Evolutionary conservation across 2,888 invertebrate genomes (phyloP), one percentile per base, ranked within the genome.

Genomic region (Bombylius discolor): DNA sequence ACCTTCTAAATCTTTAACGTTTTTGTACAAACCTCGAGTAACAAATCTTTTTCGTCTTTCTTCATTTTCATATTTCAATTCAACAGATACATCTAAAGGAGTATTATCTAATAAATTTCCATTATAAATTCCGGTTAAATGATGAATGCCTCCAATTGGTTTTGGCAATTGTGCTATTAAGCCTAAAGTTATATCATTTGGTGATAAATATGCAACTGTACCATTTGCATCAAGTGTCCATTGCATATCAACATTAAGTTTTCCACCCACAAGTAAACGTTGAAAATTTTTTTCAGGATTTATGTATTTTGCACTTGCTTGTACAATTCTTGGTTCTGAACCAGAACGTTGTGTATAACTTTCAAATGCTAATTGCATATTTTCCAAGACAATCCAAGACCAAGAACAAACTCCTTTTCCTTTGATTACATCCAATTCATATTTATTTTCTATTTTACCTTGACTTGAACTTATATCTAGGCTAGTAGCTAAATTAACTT

Each of bases 221-320:
- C 77, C 70, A 60, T 80, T 80, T 1, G 75, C 68, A 11, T 73
- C 78, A 7, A 80, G 67, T 68, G 74, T 76, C 83, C 83, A 84
- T 31, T 73, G 64, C 3, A 70, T 74, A 63, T 83, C 79, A 7
- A 83, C 71, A 61, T 78, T 76, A 5, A 82, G 65, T 56, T 79
- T 77, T 7, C 79, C 78, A 0, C 82, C 81, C 1, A 76, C 60
- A 45, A 76, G 68, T 5, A 83, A 51, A 52, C 76, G 70, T 31
- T 76, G 70, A 59, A 77, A 80, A 12, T 68, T 70, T 59, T 74
- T 74, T 23, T 75, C 71, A 0, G 80, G 80, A 67, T 83, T 84
- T 34, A 72, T 61, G 49, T 79, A 81, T 64, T 76, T 80, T 1
- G 76, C 66, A 44, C 73, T 71, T 31, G 76, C 66, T 39, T 73